Percentiles rank a stretch among this genome's conserved stretches.
Evolutionary conservation across 2,113 vertebrate species (phyloP).

Genomic region (Brachionichthys hirsutus): DNA sequence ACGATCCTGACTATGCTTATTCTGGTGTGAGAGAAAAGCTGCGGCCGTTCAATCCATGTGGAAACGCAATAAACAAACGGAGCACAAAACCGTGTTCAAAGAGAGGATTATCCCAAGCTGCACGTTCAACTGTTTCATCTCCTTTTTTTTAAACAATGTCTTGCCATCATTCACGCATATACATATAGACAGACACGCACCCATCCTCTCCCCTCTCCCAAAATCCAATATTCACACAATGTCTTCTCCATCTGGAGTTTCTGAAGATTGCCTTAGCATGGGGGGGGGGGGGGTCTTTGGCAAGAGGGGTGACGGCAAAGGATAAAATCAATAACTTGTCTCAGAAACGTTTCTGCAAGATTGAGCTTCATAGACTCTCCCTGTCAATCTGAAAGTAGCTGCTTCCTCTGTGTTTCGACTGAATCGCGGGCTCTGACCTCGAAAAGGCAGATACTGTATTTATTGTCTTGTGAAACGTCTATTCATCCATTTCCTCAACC

Average conservation of each 20-base stretch:
- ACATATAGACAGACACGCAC: slow-evolving; percentile 3
- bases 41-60: slow-evolving; percentile 44
- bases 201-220: slow-evolving; percentile 8
- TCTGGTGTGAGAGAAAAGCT: slow-evolving; percentile 48
- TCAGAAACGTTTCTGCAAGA: slow-evolving; percentile 26
- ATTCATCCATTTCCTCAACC: no score
- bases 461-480: slow-evolving; percentile 37
- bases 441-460: slow-evolving; percentile 41
- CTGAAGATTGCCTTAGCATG: slow-evolving; percentile 30
- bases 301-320: slow-evolving; percentile 41
- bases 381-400: slow-evolving; percentile 32
- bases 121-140: slow-evolving; percentile 29
- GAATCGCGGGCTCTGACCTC: slow-evolving; percentile 30
- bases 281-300: slow-evolving; percentile 35
- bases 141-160: slow-evolving; percentile 24
- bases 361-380: slow-evolving; percentile 28
- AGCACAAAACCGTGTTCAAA: slow-evolving; percentile 60
- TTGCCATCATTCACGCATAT: neutral
- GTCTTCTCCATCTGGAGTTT: slow-evolving; percentile 41
- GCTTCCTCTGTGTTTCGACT: slow-evolving; percentile 38
- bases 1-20: slow-evolving; percentile 50
- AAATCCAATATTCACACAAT: slow-evolving; percentile 47
- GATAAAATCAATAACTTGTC: slow-evolving; percentile 65
- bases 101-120: slow-evolving; percentile 50
- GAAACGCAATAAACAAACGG: slow-evolving; percentile 59